Evolutionary conservation across 2,113 vertebrate genomes (phyloP).

Genomic region (Sylvilagus bachmani): DNA sequence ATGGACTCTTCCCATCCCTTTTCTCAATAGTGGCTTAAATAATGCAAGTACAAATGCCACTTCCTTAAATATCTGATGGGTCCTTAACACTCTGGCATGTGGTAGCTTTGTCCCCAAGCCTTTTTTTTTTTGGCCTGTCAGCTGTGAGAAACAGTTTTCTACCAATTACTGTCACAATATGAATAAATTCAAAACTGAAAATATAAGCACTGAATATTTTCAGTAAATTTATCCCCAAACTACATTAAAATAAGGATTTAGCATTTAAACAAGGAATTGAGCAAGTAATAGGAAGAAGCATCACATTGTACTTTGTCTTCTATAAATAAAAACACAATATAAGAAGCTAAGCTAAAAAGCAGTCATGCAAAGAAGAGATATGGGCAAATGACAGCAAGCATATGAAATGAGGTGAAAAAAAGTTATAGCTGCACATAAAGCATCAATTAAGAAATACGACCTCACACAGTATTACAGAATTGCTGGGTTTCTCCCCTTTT

Average conservation of each 20-base stretch:
- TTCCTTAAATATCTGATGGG: slow-evolving; percentile 77
- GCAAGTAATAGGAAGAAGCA: slow-evolving; percentile 75
- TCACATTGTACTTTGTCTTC: slow-evolving; percentile 75
- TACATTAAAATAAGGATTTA: slow-evolving; percentile 80
- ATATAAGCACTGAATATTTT: slow-evolving; percentile 85
- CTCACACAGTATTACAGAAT: slow-evolving; percentile 37
- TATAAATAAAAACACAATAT: slow-evolving; percentile 83
- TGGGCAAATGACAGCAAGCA: slow-evolving; percentile 72
- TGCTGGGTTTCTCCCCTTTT: neutral
- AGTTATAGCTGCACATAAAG: slow-evolving; percentile 76
- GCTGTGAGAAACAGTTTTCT: slow-evolving; percentile 84
- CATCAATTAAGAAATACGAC: slow-evolving; percentile 78
- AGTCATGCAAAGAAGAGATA: slow-evolving; percentile 82
- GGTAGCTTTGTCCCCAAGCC: slow-evolving; percentile 75
- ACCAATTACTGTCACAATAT: slow-evolving; percentile 87
- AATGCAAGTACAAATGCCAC: slow-evolving; percentile 78
- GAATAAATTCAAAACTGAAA: slow-evolving; percentile 84
- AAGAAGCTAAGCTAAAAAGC: slow-evolving; percentile 77
- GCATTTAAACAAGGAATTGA: slow-evolving; percentile 73
- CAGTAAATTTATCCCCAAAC: slow-evolving; percentile 78
- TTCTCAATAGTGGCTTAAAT: slow-evolving; percentile 76
- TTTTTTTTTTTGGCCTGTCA: slow-evolving; percentile 77
- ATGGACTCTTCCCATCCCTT: slow-evolving; percentile 48
- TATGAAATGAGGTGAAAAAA: slow-evolving; percentile 80
- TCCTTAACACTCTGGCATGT: slow-evolving; percentile 67